Percentiles rank a stretch among this genome's conserved stretches.
These are phyloP conservation scores for Nomia melanderi DNA, from an alignment of 1,140 invertebrate species.

Conservation along the genomic window DNA sequence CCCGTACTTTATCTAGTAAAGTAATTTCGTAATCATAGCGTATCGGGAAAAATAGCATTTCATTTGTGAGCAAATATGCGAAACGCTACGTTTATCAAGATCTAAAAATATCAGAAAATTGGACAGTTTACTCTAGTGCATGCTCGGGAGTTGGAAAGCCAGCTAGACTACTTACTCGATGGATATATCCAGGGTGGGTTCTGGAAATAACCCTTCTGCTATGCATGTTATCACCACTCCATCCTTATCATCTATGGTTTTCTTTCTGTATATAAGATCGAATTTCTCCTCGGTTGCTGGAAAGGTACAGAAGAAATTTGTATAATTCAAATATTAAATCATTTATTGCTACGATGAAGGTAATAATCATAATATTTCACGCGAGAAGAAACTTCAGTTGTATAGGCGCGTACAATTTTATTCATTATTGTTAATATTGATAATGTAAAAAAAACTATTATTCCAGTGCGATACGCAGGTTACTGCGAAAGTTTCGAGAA, in stretches of 20 bases:
- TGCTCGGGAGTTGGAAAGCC: slow-evolving; percentile 12
- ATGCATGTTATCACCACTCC: slow-evolving; percentile 77
- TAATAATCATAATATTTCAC: too few relatives aligned
- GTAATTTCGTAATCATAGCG: too few relatives aligned
- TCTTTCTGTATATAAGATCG: slow-evolving; percentile 72
- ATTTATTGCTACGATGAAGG: too few relatives aligned
- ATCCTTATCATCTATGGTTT: slow-evolving; percentile 67
- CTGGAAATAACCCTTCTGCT: slow-evolving; percentile 78
- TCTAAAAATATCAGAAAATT: slow-evolving; percentile 26
- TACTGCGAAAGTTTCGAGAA: too few relatives aligned
- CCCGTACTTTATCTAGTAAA: too few relatives aligned
- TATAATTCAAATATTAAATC: neutral
- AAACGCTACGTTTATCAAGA: neutral
- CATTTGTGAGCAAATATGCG: neutral
- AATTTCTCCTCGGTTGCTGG: slow-evolving; percentile 77
- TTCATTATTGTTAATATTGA: too few relatives aligned
- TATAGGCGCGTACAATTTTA: too few relatives aligned
- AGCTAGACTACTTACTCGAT: slow-evolving; percentile 73
- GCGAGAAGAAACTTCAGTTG: too few relatives aligned
- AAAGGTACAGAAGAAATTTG: slow-evolving; percentile 49
- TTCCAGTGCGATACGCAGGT: too few relatives aligned
- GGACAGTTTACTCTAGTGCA: slow-evolving; percentile 4
- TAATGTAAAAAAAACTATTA: too few relatives aligned
- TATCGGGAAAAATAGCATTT: too few relatives aligned
- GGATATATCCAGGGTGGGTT: slow-evolving; percentile 77